phyloP scores from a whole-genome alignment of 1,140 invertebrate genomes.

The Trichonephila clavipes region DNA sequence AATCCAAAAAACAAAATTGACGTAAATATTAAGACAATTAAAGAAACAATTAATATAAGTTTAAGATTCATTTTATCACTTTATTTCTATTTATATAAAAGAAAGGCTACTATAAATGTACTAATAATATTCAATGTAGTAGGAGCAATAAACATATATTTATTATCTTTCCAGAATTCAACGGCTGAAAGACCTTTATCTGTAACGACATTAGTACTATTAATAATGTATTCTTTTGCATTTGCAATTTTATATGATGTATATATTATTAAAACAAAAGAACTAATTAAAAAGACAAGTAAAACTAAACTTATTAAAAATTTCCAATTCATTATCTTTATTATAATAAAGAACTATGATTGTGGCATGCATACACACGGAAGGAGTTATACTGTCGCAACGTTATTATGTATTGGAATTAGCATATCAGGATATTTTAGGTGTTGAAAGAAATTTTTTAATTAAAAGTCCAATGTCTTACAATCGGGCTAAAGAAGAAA shows the following conservation, averaged over 20 bases:
- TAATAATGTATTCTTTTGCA: neutral
- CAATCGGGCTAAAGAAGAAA: neutral
- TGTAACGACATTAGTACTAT: neutral
- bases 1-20: neutral
- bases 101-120: neutral
- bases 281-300: neutral
- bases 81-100: neutral
- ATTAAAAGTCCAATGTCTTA: slow-evolving; percentile 48
- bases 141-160: neutral
- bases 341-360: slow-evolving; percentile 19
- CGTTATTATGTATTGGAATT: slow-evolving; percentile 39
- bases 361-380: slow-evolving; percentile 11
- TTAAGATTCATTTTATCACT: slow-evolving; percentile 48
- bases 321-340: neutral
- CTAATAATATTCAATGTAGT: neutral
- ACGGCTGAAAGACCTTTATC: neutral
- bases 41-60: slow-evolving; percentile 10
- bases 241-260: neutral
- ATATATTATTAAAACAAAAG: neutral
- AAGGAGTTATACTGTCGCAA: slow-evolving; percentile 20
- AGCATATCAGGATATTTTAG: slow-evolving; percentile 4
- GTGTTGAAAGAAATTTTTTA: neutral
- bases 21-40: neutral
- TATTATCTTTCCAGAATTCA: neutral
- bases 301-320: neutral